phyloP scores from a whole-genome alignment of 1,140 invertebrate species.

The Medauroidea extradentata region DNA sequence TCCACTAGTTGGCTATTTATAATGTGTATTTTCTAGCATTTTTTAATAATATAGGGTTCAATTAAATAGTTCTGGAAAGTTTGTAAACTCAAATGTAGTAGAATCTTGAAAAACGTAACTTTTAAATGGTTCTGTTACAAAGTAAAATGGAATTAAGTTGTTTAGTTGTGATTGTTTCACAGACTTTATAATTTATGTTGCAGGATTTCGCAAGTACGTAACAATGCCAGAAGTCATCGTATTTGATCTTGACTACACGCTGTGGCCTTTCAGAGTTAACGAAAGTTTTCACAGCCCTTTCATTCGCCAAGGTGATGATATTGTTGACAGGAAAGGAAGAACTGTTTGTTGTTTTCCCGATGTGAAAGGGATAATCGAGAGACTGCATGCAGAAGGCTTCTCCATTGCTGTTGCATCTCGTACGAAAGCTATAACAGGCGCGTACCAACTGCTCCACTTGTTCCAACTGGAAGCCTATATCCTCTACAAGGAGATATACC shows the following conservation, averaged over 20 bases:
- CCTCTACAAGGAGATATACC: conserved; percentile 23
- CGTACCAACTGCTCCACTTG: conserved; percentile 22
- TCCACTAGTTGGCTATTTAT: no score
- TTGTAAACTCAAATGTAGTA: no score
- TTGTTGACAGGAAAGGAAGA: conserved; percentile 6
- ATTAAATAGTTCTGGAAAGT: no score
- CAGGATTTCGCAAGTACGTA: no score
- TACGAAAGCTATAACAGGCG: conserved; percentile 23
- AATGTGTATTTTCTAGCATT: no score
- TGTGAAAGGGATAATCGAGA: conserved; percentile 9
- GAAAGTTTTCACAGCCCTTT: conserved; percentile 7
- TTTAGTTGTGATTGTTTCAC: no score
- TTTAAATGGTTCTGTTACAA: no score
- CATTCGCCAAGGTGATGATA: neutral
- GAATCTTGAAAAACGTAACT: no score
- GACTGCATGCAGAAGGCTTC: conserved; percentile 2
- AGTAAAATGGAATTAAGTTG: no score
- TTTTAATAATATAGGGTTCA: no score
- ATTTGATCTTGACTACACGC: conserved; percentile 18
- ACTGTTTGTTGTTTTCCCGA: conserved; percentile 1
- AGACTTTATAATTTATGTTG: no score
- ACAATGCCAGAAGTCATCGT: conserved; percentile 1
- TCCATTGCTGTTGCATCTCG: conserved; percentile 23
- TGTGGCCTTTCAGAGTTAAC: conserved; percentile 20
- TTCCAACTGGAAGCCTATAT: conserved; percentile 20